These are phyloP conservation scores for Anolis carolinensis DNA, from an alignment of 2,113 vertebrate species.

Conservation along the genomic window DNA sequence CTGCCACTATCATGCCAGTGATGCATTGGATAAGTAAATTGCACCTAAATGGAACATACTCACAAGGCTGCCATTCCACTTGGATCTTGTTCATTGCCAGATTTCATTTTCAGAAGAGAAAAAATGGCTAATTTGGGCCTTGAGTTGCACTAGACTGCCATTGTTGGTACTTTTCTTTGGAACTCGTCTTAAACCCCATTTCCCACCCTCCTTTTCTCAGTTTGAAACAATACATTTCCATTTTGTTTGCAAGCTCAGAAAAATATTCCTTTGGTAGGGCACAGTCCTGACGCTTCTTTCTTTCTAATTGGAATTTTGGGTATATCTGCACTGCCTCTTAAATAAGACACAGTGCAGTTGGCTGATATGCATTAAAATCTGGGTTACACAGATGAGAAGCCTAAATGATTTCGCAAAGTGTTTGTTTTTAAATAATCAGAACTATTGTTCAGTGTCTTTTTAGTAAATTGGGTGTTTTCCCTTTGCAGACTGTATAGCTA, in stretches of 20 bases:
- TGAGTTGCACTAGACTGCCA: slow-evolving; percentile 12
- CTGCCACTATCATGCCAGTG: not conserved
- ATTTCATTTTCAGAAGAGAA: not conserved
- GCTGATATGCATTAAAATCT: slow-evolving; percentile 34
- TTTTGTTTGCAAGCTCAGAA: slow-evolving; percentile 49
- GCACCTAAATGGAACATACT: not conserved
- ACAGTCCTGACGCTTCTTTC: slow-evolving; percentile 36
- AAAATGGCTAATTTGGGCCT: not conserved
- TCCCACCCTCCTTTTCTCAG: not conserved
- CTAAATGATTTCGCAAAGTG: slow-evolving; percentile 28
- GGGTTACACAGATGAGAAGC: slow-evolving; percentile 38
- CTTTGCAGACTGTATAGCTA: slow-evolving; percentile 19
- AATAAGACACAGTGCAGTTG: slow-evolving; percentile 67
- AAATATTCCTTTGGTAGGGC: slow-evolving; percentile 41
- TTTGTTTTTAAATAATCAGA: slow-evolving; percentile 24
- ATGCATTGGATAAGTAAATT: not conserved
- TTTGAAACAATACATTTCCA: slow-evolving; percentile 28
- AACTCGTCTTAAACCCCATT: slow-evolving; percentile 25
- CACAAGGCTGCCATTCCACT: not conserved
- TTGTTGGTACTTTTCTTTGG: slow-evolving; percentile 50
- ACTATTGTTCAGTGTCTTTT: slow-evolving; percentile 27
- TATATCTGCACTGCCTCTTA: slow-evolving; percentile 62
- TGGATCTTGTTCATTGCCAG: slow-evolving; percentile 9
- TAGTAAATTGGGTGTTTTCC: slow-evolving; percentile 26
- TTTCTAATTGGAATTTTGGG: slow-evolving; percentile 54